These are phyloP conservation scores for Hyalella azteca DNA, from an alignment of 2,888 invertebrate species.

Conservation along the genomic window DNA sequence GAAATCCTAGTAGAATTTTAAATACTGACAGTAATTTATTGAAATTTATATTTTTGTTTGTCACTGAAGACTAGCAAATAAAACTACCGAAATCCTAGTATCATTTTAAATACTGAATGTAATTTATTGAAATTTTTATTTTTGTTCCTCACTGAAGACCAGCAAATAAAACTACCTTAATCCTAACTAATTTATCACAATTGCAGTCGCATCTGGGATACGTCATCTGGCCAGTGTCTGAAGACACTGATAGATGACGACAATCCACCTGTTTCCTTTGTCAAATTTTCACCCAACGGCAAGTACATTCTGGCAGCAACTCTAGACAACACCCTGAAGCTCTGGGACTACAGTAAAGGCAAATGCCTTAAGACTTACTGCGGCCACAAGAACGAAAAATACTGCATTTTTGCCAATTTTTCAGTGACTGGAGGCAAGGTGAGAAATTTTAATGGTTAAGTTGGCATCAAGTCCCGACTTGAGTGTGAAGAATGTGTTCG, in stretches of 20 bases:
- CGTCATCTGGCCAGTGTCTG: conserved; percentile 97
- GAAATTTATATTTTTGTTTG: too few relatives aligned
- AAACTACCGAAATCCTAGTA: too few relatives aligned
- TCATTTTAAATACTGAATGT: too few relatives aligned
- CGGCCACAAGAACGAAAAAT: conserved; percentile 98
- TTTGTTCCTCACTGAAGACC: too few relatives aligned
- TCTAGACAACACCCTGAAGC: conserved; percentile 94
- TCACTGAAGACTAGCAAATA: too few relatives aligned
- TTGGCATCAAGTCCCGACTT: too few relatives aligned
- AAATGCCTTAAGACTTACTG: conserved; percentile 98
- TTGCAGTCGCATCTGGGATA: conserved; percentile 97
- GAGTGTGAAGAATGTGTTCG: too few relatives aligned
- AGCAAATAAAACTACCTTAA: too few relatives aligned
- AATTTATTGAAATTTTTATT: too few relatives aligned
- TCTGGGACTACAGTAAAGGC: conserved; percentile 99
- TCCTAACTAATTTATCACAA: too few relatives aligned
- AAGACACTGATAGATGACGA: conserved; percentile 99
- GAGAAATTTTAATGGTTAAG: conserved; percentile 61
- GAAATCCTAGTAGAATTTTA: too few relatives aligned
- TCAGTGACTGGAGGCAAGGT: conserved; percentile 99
- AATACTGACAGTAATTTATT: too few relatives aligned
- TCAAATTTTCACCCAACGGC: conserved; percentile 99
- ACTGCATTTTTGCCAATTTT: conserved; percentile 99
- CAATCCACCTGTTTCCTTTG: conserved; percentile 99
- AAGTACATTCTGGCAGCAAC: conserved; percentile 99